Percentiles rank a stretch among this genome's conserved stretches.
These are phyloP conservation scores for Latrodectus geometricus DNA, from an alignment of 1,140 invertebrate species.

Conservation along the genomic window DNA sequence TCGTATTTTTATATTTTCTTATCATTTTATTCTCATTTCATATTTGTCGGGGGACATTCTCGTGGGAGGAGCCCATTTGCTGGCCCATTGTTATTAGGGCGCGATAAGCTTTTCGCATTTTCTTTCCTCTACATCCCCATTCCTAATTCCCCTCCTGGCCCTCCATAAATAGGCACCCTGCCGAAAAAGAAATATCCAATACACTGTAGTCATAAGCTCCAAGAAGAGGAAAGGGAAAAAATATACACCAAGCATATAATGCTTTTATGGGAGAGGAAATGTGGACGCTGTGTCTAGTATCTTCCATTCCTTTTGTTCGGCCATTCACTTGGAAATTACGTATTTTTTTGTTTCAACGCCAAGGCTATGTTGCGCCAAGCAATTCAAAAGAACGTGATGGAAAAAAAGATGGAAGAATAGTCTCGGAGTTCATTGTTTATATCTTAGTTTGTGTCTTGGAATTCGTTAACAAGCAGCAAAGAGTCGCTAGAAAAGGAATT, in stretches of 20 bases:
- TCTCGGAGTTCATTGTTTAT: too few relatives aligned
- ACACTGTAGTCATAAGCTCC: slow-evolving; percentile 35
- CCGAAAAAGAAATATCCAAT: slow-evolving; percentile 32
- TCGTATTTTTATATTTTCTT: slow-evolving; percentile 58
- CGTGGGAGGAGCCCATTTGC: slow-evolving; percentile 58
- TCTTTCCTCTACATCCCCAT: not conserved
- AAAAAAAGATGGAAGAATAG: not conserved
- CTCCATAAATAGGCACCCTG: slow-evolving; percentile 40
- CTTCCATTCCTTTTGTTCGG: slow-evolving; percentile 40
- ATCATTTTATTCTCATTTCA: slow-evolving; percentile 62
- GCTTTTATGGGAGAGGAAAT: slow-evolving; percentile 16
- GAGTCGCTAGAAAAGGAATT: too few relatives aligned
- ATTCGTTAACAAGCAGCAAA: too few relatives aligned
- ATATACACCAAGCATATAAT: slow-evolving; percentile 14
- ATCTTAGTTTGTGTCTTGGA: too few relatives aligned
- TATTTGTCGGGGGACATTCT: slow-evolving; percentile 52
- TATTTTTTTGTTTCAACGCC: slow-evolving; percentile 20
- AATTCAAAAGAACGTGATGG: not conserved
- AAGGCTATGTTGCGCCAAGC: not conserved
- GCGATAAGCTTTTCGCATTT: slow-evolving; percentile 47
- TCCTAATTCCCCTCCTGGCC: not conserved
- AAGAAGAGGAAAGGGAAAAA: slow-evolving; percentile 15
- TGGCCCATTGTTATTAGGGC: slow-evolving; percentile 56
- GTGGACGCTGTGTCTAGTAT: slow-evolving; percentile 20
- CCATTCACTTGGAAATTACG: slow-evolving; percentile 40